These are phyloP conservation scores for Musca vetustissima DNA, from an alignment of 1,140 invertebrate species.

Conservation along the genomic window DNA sequence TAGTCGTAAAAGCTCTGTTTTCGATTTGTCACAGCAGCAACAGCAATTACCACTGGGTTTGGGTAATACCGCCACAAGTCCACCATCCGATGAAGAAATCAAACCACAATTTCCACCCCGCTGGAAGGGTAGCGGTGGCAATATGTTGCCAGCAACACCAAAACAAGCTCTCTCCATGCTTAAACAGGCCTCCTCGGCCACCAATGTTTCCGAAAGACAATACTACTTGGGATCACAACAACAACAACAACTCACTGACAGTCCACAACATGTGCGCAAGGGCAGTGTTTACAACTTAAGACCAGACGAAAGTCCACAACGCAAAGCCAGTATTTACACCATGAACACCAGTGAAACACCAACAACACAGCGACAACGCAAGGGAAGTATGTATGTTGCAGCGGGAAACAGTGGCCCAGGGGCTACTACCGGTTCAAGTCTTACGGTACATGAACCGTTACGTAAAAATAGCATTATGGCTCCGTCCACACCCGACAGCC, in stretches of 20 bases:
- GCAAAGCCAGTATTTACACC: conserved; percentile 14
- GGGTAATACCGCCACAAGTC: conserved; percentile 55
- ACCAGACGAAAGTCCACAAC: not conserved
- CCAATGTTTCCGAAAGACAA: conserved; percentile 41
- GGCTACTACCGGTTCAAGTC: conserved; percentile 31
- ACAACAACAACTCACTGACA: conserved; percentile 18
- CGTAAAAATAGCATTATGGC: conserved; percentile 44
- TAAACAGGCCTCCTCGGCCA: conserved; percentile 47
- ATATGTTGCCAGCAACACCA: conserved; percentile 50
- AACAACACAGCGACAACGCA: conserved; percentile 56
- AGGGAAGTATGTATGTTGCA: conserved; percentile 57
- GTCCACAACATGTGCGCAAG: conserved; percentile 27
- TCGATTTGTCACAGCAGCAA: conserved; percentile 47
- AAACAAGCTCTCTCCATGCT: conserved; percentile 48
- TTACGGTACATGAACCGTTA: conserved; percentile 16
- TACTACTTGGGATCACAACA: conserved; percentile 6
- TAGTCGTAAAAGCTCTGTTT: conserved; percentile 48
- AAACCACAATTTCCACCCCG: conserved; percentile 45
- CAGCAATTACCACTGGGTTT: conserved; percentile 44
- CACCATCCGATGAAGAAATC: conserved; percentile 55
- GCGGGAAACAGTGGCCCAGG: conserved; percentile 45
- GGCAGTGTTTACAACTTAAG: conserved; percentile 29
- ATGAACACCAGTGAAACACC: conserved; percentile 26
- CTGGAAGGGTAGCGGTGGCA: conserved; percentile 54
- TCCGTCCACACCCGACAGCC: conserved; percentile 20